These are phyloP conservation scores for Athalia circularis DNA, from an alignment of 2,888 invertebrate species.

Conservation along the genomic window DNA sequence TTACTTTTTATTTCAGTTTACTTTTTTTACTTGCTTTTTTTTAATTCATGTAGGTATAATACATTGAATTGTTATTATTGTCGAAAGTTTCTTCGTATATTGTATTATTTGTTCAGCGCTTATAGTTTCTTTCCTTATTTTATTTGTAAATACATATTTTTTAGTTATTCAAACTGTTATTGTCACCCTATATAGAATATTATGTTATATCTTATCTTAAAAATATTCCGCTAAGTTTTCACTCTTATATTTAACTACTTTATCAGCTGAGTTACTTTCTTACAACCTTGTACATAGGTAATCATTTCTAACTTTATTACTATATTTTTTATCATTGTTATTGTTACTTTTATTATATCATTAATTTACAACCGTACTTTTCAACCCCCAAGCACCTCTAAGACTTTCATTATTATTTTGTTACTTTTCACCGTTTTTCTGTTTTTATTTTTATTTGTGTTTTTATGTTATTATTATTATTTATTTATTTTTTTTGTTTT, in stretches of 20 bases:
- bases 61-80: too few species aligned
- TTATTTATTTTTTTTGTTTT: conserved; percentile 20
- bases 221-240: conserved; percentile 50
- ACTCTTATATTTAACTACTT: conserved; percentile 58
- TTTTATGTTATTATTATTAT: conserved; percentile 37
- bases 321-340: too few species aligned
- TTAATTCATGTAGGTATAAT: too few species aligned
- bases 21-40: background rate
- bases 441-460: conserved; percentile 48
- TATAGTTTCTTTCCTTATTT: too few species aligned
- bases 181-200: background rate
- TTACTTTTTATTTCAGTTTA: background rate
- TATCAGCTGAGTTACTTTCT: conserved; percentile 68
- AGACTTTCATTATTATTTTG: conserved; percentile 34
- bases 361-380: conserved; percentile 43
- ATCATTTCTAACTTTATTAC: conserved; percentile 53
- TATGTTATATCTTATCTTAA: conserved; percentile 22
- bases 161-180: background rate
- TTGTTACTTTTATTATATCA: background rate
- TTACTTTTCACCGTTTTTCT: conserved; percentile 22
- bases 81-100: too few species aligned
- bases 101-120: too few species aligned
- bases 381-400: conserved; percentile 33
- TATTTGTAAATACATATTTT: background rate
- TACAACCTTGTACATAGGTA: conserved; percentile 71